Evolutionary conservation across 2,888 invertebrate genomes (phyloP).

Genomic region (Drosophila meridiana): DNA sequence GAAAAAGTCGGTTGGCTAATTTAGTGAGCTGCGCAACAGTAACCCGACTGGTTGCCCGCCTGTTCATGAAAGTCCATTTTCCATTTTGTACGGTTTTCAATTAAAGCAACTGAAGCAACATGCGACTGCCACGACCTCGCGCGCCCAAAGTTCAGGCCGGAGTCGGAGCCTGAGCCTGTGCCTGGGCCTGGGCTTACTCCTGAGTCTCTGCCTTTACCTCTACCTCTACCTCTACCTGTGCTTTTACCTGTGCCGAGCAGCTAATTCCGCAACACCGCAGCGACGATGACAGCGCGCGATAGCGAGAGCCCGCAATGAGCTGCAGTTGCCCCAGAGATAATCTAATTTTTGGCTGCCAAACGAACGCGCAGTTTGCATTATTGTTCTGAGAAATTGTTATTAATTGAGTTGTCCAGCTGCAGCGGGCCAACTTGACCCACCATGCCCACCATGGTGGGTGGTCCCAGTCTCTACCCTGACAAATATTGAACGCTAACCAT

Average conservation of each 20-base stretch:
- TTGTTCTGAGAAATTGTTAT: constrained; percentile 84
- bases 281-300: constrained; percentile 67
- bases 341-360: constrained; percentile 61
- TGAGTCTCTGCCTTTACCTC: no score
- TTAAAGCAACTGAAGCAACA: constrained; percentile 63
- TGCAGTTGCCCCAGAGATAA: constrained; percentile 62
- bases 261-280: constrained; percentile 68
- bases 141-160: constrained; percentile 65
- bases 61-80: constrained; percentile 67
- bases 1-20: constrained; percentile 66
- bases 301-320: constrained; percentile 32
- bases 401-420: constrained; percentile 82
- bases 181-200: not conserved
- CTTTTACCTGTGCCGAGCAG: constrained; percentile 27
- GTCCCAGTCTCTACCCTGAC: constrained; percentile 14
- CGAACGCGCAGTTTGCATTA: constrained; percentile 61
- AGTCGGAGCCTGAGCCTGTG: not conserved
- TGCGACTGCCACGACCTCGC: constrained; percentile 70
- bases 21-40: constrained; percentile 53
- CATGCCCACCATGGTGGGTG: constrained; percentile 26
- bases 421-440: not conserved
- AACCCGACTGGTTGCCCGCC: not conserved
- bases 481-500: constrained; percentile 38
- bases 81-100: constrained; percentile 76
- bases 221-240: not conserved